These are phyloP conservation scores for Atethmia centrago DNA, from an alignment of 2,888 invertebrate species.

Conservation along the genomic window DNA sequence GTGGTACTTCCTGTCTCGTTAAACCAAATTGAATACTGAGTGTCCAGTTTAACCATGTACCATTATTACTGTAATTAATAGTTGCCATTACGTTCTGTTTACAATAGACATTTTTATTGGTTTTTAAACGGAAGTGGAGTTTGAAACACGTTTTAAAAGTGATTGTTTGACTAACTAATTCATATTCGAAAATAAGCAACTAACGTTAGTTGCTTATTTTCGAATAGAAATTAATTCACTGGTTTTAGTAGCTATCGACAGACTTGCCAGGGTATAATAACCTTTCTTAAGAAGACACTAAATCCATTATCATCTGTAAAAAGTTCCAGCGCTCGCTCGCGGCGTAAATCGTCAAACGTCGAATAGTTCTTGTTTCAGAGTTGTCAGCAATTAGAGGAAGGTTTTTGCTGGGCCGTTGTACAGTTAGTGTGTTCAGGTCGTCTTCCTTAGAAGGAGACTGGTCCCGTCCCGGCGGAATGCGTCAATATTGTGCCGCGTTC, in stretches of 20 bases:
- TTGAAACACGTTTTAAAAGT: conserved; percentile 43
- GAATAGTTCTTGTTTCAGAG: conserved; percentile 69
- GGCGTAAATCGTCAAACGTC: conserved; percentile 59
- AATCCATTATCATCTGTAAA: conserved; percentile 38
- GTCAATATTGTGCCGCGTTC: conserved; percentile 78
- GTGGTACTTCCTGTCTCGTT: conserved; percentile 57
- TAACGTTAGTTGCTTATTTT: conserved; percentile 10
- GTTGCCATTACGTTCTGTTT: conserved; percentile 45
- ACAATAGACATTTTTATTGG: conserved; percentile 53
- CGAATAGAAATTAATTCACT: conserved; percentile 29
- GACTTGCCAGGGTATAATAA: conserved; percentile 9
- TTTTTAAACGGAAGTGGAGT: conserved; percentile 43
- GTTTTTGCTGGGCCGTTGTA: conserved; percentile 79
- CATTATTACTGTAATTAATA: conserved; percentile 58
- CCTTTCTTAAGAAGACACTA: conserved; percentile 19
- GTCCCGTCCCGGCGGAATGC: conserved; percentile 81
- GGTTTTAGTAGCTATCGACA: not conserved
- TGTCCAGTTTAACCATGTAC: too few relatives aligned
- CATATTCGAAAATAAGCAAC: too few relatives aligned
- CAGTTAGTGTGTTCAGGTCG: conserved; percentile 84
- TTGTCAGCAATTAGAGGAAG: conserved; percentile 80
- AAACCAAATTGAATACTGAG: conserved; percentile 50
- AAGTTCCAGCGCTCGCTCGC: conserved; percentile 24
- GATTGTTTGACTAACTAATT: conserved; percentile 35
- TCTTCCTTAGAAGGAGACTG: conserved; percentile 84